Evolutionary conservation across 2,888 invertebrate genomes (phyloP).

Genomic region (Drosophila nigricruria): DNA sequence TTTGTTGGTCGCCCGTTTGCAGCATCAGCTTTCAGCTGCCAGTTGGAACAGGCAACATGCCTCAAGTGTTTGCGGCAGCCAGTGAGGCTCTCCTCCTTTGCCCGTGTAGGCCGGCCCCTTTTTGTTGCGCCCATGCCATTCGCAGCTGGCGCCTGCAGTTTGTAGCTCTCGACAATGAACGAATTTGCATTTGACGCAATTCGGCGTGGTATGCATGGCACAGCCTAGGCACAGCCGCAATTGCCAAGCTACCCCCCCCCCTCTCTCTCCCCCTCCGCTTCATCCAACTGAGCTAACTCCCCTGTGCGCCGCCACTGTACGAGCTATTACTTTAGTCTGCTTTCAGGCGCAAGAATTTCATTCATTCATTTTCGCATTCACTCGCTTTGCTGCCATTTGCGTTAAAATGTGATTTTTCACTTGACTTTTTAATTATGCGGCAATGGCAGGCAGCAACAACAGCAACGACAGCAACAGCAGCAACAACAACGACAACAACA

Average conservation of each 20-base stretch:
- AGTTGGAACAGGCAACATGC: constrained; percentile 61
- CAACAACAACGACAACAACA: constrained; percentile 16
- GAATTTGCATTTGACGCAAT: constrained; percentile 75
- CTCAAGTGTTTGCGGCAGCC: constrained; percentile 69
- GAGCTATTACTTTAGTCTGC: constrained; percentile 75
- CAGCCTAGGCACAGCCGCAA: background rate
- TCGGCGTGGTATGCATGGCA: constrained; percentile 45
- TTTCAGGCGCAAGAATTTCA: constrained; percentile 78
- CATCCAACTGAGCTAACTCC: background rate
- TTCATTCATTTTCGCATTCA: constrained; percentile 67
- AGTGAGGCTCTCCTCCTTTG: background rate
- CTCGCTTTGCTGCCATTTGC: constrained; percentile 57
- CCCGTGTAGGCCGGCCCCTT: background rate
- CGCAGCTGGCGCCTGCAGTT: constrained; percentile 68
- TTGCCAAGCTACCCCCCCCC: background rate
- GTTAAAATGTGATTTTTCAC: constrained; percentile 82
- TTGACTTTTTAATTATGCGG: constrained; percentile 81
- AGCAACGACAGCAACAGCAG: constrained; percentile 11
- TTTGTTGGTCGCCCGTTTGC: constrained; percentile 57
- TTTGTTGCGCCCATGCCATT: constrained; percentile 16
- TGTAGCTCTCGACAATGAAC: constrained; percentile 55
- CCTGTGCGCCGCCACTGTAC: constrained; percentile 6
- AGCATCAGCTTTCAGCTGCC: constrained; percentile 52
- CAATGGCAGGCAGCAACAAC: constrained; percentile 45
- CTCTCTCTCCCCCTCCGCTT: background rate